Base-by-base conservation (phyloP, 2,888 invertebrate genomes). In the Lasioglossum calceatum region DNA sequence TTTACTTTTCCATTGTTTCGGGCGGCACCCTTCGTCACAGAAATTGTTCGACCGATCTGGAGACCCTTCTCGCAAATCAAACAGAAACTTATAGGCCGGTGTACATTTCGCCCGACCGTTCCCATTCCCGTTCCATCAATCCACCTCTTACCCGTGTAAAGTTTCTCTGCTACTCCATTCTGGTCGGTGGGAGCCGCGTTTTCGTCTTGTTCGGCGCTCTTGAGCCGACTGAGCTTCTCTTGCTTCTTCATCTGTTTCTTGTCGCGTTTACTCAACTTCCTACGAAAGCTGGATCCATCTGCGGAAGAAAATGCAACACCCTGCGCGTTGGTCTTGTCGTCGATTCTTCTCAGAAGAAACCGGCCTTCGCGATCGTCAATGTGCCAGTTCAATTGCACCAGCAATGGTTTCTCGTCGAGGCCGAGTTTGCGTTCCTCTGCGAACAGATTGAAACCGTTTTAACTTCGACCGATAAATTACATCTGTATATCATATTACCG, bases 311-410 rank as follows among this genome's bases (percentile, higher is more conserved):
- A 97, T 88, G 98, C 96, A 87, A 96, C 96, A 44, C 96, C 97
- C 90, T 97, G 96, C 88, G 97, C 96, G 92, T 96, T 96, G 93
- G 98, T 98, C 95, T 98, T 98, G 94, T 98, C 98, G 94, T 98
- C 98, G 93, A 98, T 97, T 95, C 98, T 97, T 95, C 98, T 97
- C 83, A 99, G 97, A 89, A 99, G 96, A 96, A 99, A 99, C 86
- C 99, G 97, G 47, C 99, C 99, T 96, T 99, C 99, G 79, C 99
- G 96, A 95, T 99, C 99, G 95, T 99, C 99, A 84, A 99, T 98
- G 95, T 99, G 99, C 99, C 99, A 99, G 96, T 99, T 99, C 82
- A 99, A 97, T 96, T 99, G 99, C 84, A 99, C 99, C 87, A 99
- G 96, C 87, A 99, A 96, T 0, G 99, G 99, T 94, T 98, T 98